phyloP scores from a whole-genome alignment of 2,888 invertebrate species.

The Cheilosia urbana region DNA sequence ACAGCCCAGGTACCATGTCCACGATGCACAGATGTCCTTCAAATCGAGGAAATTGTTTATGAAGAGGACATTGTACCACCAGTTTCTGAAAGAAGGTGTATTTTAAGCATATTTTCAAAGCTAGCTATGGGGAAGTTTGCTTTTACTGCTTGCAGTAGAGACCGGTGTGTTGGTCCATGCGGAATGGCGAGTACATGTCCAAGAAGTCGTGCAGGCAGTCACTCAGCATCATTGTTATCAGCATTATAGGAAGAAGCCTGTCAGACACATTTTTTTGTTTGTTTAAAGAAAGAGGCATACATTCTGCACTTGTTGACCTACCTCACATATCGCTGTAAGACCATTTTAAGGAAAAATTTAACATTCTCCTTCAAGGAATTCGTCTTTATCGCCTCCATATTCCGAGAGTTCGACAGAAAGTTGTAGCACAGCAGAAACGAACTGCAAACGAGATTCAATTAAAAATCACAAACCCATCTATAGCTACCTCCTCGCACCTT shows the following conservation, averaged over 20 bases:
- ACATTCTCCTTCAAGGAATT: conserved; percentile 76
- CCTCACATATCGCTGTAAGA: conserved; percentile 79
- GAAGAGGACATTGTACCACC: conserved; percentile 79
- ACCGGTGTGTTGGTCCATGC: conserved; percentile 78
- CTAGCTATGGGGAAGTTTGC: too few relatives aligned
- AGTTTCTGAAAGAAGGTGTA: conserved; percentile 76
- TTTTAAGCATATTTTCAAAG: not conserved
- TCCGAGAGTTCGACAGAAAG: conserved; percentile 78
- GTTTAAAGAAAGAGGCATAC: conserved; percentile 41
- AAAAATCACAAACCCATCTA: not conserved
- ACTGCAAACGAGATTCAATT: conserved; percentile 58
- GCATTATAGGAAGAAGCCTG: conserved; percentile 80
- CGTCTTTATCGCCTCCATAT: conserved; percentile 75
- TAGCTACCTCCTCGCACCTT: conserved; percentile 76
- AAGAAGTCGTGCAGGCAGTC: conserved; percentile 78
- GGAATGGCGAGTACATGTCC: conserved; percentile 79
- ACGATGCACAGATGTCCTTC: conserved; percentile 78
- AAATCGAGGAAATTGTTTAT: conserved; percentile 79
- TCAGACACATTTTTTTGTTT: too few relatives aligned
- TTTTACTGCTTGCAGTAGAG: conserved; percentile 80
- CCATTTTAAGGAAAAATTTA: conserved; percentile 77
- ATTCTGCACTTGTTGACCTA: conserved; percentile 50
- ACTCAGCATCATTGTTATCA: conserved; percentile 78
- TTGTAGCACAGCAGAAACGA: conserved; percentile 79
- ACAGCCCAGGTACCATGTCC: conserved; percentile 81